Conservation (phyloP, 2,888 invertebrate species). For the Stegophylla sp. region DNA sequence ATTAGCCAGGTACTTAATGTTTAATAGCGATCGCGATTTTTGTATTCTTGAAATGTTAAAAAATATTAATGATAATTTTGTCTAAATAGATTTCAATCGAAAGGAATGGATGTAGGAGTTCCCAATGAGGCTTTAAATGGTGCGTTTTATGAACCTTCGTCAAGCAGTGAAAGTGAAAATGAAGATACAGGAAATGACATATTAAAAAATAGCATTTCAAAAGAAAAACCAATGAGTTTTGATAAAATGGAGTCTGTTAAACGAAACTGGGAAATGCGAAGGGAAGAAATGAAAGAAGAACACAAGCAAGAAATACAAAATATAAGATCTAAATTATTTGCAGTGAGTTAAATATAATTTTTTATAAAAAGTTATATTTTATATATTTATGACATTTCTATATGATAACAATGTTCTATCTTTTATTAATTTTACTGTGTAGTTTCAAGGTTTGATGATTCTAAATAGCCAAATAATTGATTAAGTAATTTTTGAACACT, state of each 20-base stretch:
- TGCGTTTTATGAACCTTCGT: slow-evolving; percentile 75
- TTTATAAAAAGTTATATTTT: neutral
- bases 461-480: slow-evolving; percentile 20
- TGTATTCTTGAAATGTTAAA: neutral
- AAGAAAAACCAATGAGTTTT: slow-evolving; percentile 79
- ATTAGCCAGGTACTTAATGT: slow-evolving; percentile 74
- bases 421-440: neutral
- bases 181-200: slow-evolving; percentile 66
- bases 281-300: slow-evolving; percentile 76
- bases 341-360: slow-evolving; percentile 68
- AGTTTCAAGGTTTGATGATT: neutral
- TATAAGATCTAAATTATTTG: slow-evolving; percentile 82
- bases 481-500: neutral
- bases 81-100: slow-evolving; percentile 75
- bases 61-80: neutral
- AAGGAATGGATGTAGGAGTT: slow-evolving; percentile 82
- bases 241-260: slow-evolving; percentile 85
- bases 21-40: neutral
- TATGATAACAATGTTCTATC: neutral
- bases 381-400: slow-evolving; percentile 5
- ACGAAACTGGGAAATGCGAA: slow-evolving; percentile 74
- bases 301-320: slow-evolving; percentile 88
- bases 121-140: slow-evolving; percentile 79
- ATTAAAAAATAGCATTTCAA: slow-evolving; percentile 55
- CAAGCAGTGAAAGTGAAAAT: slow-evolving; percentile 74